phyloP scores from a whole-genome alignment of 2,797 vertebrate species.

The Erithacus rubecula region DNA sequence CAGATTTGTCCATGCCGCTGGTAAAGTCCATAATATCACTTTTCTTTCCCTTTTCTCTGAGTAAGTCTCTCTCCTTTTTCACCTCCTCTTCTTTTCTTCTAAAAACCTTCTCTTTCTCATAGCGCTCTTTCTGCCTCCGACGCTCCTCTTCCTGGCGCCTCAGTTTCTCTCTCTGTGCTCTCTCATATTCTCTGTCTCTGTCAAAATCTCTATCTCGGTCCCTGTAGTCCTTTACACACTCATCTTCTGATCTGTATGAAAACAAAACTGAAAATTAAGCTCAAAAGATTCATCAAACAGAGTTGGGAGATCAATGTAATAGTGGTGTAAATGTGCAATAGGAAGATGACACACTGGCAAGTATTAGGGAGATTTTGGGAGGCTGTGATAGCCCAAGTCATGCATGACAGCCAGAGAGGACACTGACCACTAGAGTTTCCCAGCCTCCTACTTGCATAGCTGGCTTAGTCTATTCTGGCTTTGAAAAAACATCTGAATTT shows the following conservation, averaged over 20 bases:
- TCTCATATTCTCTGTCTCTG: conserved; percentile 84
- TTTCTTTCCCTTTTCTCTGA: conserved; percentile 86
- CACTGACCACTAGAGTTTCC: not conserved
- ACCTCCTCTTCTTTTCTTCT: conserved; percentile 90
- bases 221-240: conserved; percentile 86
- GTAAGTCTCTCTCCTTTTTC: conserved; percentile 85
- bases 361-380: conserved; percentile 36
- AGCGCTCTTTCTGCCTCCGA: conserved; percentile 87
- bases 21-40: conserved; percentile 79
- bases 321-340: conserved; percentile 26
- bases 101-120: conserved; percentile 87
- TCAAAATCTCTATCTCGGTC: conserved; percentile 88
- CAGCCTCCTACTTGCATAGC: not conserved
- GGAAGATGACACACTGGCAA: conserved; percentile 13
- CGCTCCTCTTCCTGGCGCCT: conserved; percentile 92
- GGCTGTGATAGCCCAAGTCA: not conserved
- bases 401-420: conserved; percentile 13
- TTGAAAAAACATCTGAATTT: not conserved
- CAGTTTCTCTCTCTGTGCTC: conserved; percentile 85
- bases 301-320: conserved; percentile 14
- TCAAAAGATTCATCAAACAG: conserved; percentile 43
- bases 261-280: conserved; percentile 68
- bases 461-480: not conserved
- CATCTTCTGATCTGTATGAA: conserved; percentile 84
- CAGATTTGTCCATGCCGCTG: conserved; percentile 75